Evolutionary conservation across 2,888 invertebrate genomes (phyloP).

Genomic region (Tipula lateralis): DNA sequence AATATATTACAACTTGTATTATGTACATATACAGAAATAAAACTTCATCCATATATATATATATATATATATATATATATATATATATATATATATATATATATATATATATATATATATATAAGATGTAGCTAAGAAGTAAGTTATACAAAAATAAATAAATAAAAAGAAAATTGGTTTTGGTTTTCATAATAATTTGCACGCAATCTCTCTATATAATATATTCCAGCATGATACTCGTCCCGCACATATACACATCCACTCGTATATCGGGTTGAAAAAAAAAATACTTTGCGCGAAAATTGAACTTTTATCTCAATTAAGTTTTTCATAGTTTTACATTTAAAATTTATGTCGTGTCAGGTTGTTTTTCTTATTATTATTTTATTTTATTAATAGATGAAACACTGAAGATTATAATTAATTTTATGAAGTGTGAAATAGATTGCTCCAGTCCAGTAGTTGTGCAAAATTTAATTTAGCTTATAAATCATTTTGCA

Average conservation of each 20-base stretch:
- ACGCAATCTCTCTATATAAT: neutral
- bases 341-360: constrained; percentile 19
- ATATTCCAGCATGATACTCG: neutral
- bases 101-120: neutral
- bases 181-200: constrained; percentile 6
- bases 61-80: too few species aligned
- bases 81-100: too few species aligned
- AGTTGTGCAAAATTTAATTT: neutral
- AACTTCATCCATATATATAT: too few species aligned
- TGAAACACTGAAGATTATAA: neutral
- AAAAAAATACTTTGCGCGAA: neutral
- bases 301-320: constrained; percentile 24
- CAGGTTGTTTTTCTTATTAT: constrained; percentile 11
- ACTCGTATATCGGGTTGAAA: too few species aligned
- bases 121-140: neutral
- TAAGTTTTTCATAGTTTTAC: neutral
- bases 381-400: neutral
- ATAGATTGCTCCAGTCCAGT: neutral
- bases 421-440: constrained; percentile 24
- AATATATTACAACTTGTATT: neutral
- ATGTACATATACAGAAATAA: neutral
- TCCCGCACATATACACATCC: neutral
- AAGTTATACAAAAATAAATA: neutral
- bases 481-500: constrained; percentile 12
- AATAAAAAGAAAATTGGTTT: neutral